Base-by-base conservation (phyloP, 2,888 invertebrate genomes). In the Saturnia pavonia region DNA sequence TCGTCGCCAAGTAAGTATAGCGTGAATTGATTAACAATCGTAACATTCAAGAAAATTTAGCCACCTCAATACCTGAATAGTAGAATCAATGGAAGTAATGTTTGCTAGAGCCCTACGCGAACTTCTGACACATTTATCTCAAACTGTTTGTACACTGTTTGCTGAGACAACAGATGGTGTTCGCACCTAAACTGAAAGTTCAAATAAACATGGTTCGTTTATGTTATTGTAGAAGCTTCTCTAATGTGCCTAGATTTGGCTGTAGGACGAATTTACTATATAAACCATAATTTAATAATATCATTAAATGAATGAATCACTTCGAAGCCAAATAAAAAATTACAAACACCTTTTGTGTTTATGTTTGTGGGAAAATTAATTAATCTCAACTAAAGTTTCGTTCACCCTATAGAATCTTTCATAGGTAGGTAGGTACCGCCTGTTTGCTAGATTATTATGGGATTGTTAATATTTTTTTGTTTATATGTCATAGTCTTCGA, bases 121-220 rank as follows among this genome's bases (percentile, higher is more conserved):
- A n/a, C 51, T 51, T 51, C 51, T 51, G 51, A 51, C 51, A 51
- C 19, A 51, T n/a, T 51, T 51, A n/a, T 51, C 19, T 51, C 51
- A 16, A 16, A 48, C 45, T 16, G 16, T 14, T n/a, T 11, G 22
- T 54, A 22, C 9, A 54, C 8, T 54, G 22, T 22, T 54, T 54
- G 22, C 22, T 8, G 22, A n/a, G 7, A 22, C 11, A 54, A 51
- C 51, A 6, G n/a, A n/a, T n/a, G n/a, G 2, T 54, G 54, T 54
- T 22, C 22, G 11, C 22, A 22, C 22, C 22, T 54, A 11, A 54
- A 54, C 22, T 11, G 22, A 54, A 54, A 54, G 22, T 54, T 54
- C 54, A 54, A 54, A 54, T 22, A 54, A n/a, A n/a, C 22, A 22
- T 9, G 1, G n/a, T n/a, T 54, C 2, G 22, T 54, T 54, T 22